Conservation (phyloP, 2,888 invertebrate species). For the Agonopterix arenella region DNA sequence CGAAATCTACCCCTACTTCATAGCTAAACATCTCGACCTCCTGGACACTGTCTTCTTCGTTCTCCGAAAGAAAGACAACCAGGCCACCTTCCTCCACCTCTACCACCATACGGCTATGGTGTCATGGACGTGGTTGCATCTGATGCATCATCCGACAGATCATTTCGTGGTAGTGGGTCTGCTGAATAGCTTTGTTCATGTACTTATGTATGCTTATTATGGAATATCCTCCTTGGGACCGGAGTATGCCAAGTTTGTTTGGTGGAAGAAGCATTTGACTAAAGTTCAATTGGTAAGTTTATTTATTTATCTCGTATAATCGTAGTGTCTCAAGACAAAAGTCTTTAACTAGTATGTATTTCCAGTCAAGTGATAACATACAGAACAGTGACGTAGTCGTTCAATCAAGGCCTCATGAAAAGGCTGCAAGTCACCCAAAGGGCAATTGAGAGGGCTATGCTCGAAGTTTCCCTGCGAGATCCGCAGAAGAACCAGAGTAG, state of each 20-base stretch:
- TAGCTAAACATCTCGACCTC: slow-evolving; percentile 86
- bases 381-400: too few relatives aligned
- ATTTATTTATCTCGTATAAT: background rate
- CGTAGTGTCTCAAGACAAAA: too few relatives aligned
- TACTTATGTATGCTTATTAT: slow-evolving; percentile 90
- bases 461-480: too few relatives aligned
- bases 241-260: slow-evolving; percentile 82
- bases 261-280: slow-evolving; percentile 94
- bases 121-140: slow-evolving; percentile 86
- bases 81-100: slow-evolving; percentile 91
- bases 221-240: slow-evolving; percentile 86
- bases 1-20: slow-evolving; percentile 82
- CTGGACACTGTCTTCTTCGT: slow-evolving; percentile 93
- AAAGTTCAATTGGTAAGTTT: slow-evolving; percentile 84
- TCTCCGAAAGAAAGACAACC: slow-evolving; percentile 85
- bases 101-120: slow-evolving; percentile 91
- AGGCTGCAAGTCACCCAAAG: too few relatives aligned
- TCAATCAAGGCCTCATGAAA: too few relatives aligned
- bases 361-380: too few relatives aligned
- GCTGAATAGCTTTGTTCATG: slow-evolving; percentile 86
- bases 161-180: slow-evolving; percentile 85
- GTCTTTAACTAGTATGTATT: too few relatives aligned
- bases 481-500: too few relatives aligned
- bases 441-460: too few relatives aligned
- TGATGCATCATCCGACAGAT: slow-evolving; percentile 85